Percentiles rank a stretch among this genome's conserved stretches.
Conservation (phyloP, 2,797 vertebrate species). For the Picus viridis region DNA sequence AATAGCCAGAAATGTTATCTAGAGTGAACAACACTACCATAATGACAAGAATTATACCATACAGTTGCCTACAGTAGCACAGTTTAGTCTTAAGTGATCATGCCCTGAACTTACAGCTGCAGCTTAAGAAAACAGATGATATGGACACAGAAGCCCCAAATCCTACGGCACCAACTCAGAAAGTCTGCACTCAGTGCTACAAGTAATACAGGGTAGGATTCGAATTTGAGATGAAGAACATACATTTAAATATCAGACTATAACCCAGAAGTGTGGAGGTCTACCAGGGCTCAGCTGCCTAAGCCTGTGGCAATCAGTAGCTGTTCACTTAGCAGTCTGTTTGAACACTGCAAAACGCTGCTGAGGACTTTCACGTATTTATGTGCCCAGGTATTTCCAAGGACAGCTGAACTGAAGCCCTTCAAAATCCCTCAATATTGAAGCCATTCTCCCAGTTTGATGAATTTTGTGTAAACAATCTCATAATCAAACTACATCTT, state of each 20-base stretch:
- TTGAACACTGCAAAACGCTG: not conserved
- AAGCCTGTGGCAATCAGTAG: not conserved
- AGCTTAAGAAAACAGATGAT: fast-evolving
- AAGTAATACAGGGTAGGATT: not conserved
- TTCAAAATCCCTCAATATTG: not conserved
- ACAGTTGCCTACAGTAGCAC: not conserved
- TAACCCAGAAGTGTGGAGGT: not conserved
- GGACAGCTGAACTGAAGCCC: not conserved
- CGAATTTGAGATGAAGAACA: not conserved
- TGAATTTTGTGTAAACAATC: not conserved
- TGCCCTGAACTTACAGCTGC: not conserved
- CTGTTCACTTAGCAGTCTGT: not conserved
- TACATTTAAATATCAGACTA: not conserved
- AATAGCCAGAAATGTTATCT: not conserved
- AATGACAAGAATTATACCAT: not conserved
- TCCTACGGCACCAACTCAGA: not conserved
- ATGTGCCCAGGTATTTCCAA: not conserved
- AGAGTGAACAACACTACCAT: not conserved
- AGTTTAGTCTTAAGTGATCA: not conserved
- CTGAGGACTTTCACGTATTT: not conserved
- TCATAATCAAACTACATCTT: not conserved
- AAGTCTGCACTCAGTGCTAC: not conserved
- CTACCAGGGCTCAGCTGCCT: not conserved
- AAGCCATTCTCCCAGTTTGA: not conserved
- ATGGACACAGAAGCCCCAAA: not conserved